Base-by-base conservation (phyloP, 2,797 vertebrate species). In the Cynopterus sphinx region DNA sequence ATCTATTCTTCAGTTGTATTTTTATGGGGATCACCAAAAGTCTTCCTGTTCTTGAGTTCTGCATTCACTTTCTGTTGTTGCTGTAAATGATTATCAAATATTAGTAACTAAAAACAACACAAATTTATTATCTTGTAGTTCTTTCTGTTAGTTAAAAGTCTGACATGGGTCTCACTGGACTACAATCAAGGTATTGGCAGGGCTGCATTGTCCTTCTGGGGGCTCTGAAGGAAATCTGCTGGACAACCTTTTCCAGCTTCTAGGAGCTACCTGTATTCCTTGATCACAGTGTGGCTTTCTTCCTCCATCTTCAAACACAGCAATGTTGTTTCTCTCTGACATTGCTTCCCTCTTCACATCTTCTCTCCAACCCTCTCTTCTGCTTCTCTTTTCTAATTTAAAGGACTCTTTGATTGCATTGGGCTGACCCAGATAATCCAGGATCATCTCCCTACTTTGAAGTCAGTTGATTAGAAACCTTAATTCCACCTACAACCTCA, bases 331-430 rank as follows among this genome's bases (percentile, higher is more conserved):
- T 67, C 26, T 49, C 65, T 81, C 36, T 89, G 61, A 95, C 33
- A 92, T 8, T 43, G 28, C 43, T 95, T 77, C 53, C 39, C 24
- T 77, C 3, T 24, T 91, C 33, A 67, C 13, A 83, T 73, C 63
- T 83, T 94, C 92, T 94, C 74, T 89, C 24, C 77, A 46, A 81
- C 39, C 46, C 53, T 81, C 12, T 88, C 41, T 84, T 70, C 49
- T 88, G 33, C 63, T n/a, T 91, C 24, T 11, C 43, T 86, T 36
- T 94, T 75, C 15, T 7, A 75, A 28, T 87, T 92, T 82, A 46
- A 92, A 78, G 59, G 49, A 87, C 7, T 2, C 41, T 82, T 31
- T 53, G 49, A 81, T 67, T 91, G 67, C 36, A 55, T 10, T 79
- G 33, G 57, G 33, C 68, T 22, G 9, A 92, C 61, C 43, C 7